Evolutionary conservation across 2,888 invertebrate species (phyloP).

Genomic region (Mythimna albipuncta): DNA sequence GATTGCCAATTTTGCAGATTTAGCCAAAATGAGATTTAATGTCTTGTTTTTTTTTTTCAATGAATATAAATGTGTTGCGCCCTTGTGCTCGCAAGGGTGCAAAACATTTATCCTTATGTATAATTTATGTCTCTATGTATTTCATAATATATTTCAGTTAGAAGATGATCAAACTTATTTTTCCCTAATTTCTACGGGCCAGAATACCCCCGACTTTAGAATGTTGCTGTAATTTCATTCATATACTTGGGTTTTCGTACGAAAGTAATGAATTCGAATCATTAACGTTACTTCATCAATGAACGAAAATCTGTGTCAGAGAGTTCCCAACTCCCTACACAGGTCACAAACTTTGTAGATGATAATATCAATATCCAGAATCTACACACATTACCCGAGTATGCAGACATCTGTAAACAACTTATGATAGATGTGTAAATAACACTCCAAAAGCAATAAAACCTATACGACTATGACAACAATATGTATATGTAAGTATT

Average conservation of each 20-base stretch:
- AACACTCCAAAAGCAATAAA: conserved; percentile 42
- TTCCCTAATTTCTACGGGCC: too few species aligned
- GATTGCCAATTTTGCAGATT: too few species aligned
- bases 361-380: conserved; percentile 26
- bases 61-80: too few species aligned
- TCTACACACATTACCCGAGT: conserved; percentile 5
- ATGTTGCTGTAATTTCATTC: too few species aligned
- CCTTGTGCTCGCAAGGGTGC: too few species aligned
- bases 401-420: conserved; percentile 28
- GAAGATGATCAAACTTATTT: too few species aligned
- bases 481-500: conserved; percentile 29
- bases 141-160: too few species aligned
- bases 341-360: conserved; percentile 23
- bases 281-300: conserved; percentile 25
- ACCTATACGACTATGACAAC: conserved; percentile 37
- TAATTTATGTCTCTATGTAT: too few species aligned
- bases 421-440: conserved; percentile 39
- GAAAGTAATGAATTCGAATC: conserved; percentile 38
- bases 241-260: conserved; percentile 11
- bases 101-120: too few species aligned
- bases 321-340: neutral
- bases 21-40: too few species aligned
- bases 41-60: too few species aligned
- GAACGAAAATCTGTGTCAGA: conserved; percentile 35
- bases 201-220: too few species aligned